Conservation (phyloP, 2,888 invertebrate species). For the Microchrysa polita region DNA sequence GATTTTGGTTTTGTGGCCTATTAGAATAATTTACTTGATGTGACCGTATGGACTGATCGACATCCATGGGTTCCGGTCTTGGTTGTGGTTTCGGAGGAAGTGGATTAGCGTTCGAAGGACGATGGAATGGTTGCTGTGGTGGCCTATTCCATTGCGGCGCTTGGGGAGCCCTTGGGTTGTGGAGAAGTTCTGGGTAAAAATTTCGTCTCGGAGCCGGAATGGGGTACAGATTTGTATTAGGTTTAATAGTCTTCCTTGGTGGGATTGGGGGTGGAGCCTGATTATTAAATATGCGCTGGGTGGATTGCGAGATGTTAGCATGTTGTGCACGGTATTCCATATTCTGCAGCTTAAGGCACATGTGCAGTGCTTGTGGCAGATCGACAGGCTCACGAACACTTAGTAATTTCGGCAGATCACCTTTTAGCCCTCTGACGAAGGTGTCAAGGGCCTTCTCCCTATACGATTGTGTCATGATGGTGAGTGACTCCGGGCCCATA, state of each 20-base stretch:
- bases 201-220: neutral
- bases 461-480: neutral
- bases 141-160: no score
- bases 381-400: no score
- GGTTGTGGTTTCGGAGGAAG: neutral
- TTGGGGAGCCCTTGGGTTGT: no score
- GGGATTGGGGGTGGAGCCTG: neutral
- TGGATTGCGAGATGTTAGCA: no score
- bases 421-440: neutral
- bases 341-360: no score
- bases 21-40: neutral
- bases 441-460: neutral
- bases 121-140: no score
- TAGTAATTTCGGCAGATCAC: neutral
- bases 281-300: no score
- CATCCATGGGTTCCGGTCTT: neutral
- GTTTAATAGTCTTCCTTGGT: neutral
- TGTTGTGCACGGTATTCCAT: no score
- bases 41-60: constrained; percentile 2
- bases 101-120: neutral
- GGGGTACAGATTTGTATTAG: neutral
- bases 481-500: neutral
- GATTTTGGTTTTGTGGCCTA: neutral
- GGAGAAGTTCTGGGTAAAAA: no score
- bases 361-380: no score